Conservation (phyloP, 2,888 invertebrate genomes). For the Apamea anceps region DNA sequence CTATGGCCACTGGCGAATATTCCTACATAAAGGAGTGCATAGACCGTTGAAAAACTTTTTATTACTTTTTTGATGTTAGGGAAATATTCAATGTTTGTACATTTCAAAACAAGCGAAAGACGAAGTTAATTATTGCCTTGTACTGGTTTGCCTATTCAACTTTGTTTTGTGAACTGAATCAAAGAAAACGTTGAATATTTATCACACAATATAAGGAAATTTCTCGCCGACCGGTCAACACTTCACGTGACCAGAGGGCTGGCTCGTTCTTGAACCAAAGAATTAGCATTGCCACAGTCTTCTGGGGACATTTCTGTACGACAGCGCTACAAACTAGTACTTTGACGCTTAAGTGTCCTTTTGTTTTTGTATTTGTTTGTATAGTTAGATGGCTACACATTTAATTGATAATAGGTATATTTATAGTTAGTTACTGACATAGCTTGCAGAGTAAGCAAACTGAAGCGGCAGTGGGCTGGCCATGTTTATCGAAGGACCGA, state of each 20-base stretch:
- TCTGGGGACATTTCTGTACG: not conserved
- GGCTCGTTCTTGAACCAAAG: not conserved
- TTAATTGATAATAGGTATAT: not conserved
- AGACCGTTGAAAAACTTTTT: slow-evolving; percentile 15
- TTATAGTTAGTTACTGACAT: too few relatives aligned
- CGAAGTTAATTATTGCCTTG: not conserved
- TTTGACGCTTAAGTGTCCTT: not conserved
- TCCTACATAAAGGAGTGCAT: slow-evolving; percentile 11
- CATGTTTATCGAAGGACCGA: too few relatives aligned
- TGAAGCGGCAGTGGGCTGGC: too few relatives aligned
- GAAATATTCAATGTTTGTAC: slow-evolving; percentile 26
- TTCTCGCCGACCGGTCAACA: not conserved
- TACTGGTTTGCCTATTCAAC: not conserved
- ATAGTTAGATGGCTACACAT: not conserved
- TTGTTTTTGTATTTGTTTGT: not conserved
- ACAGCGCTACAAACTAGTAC: not conserved
- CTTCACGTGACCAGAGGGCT: not conserved
- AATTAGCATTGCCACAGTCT: not conserved
- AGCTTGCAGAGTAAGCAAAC: too few relatives aligned
- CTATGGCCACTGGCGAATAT: slow-evolving; percentile 2
- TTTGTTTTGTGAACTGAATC: slow-evolving; percentile 1
- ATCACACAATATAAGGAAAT: not conserved
- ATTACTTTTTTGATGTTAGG: slow-evolving; percentile 26
- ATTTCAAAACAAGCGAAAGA: not conserved
- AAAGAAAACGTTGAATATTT: not conserved